Evolutionary conservation across 1,140 invertebrate genomes (phyloP), one percentile per base, ranked within the genome.

Genomic region (Macrocentrus cingulum): DNA sequence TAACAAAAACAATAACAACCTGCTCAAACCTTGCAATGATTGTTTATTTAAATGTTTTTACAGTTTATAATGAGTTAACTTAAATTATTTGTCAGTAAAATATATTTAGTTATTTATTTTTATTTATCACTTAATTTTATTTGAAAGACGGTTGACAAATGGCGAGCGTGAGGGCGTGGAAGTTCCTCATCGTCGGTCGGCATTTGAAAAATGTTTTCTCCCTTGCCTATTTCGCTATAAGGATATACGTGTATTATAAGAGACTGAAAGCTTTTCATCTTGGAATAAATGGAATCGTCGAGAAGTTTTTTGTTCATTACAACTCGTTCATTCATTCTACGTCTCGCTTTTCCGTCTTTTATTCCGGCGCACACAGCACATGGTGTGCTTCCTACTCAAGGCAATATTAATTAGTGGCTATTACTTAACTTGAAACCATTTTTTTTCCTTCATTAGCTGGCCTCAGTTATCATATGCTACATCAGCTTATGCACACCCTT

Each of bases 271-370:
- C 32, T 54, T 44, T 44, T 32, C 22, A 54, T 54, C 18, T n/a
- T 15, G 52, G 32, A 54, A 54, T 54, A 54, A 54, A 54, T 54
- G 52, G 25, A 54, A 44, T 44, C 32, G 52, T 54, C 22, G 52
- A 44, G 39, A 29, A 23, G 18, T 54, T 54, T 54, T 54, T 44
- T 54, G 37, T 54, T 54, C 15, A 54, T 54, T 39, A 53, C 50
- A 20, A 41, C 16, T 36, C 19, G 11, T 41, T 53, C 36, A 44
- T 44, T 53, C 25, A 39, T 18, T 41, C 36, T 53, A 51, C 22
- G 16, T 13, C n/a, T 20, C 19, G 13, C 22, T 49, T 49, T 25
- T 49, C 16, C 29, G 8, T 16, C 4, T 9, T 29, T 9, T 5
- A 29, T 9, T 29, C 4, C 13, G 18, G 19, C 22, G 22, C 11